Base-by-base conservation (phyloP, 1,140 invertebrate genomes). In the Euura saliciscinereae region DNA sequence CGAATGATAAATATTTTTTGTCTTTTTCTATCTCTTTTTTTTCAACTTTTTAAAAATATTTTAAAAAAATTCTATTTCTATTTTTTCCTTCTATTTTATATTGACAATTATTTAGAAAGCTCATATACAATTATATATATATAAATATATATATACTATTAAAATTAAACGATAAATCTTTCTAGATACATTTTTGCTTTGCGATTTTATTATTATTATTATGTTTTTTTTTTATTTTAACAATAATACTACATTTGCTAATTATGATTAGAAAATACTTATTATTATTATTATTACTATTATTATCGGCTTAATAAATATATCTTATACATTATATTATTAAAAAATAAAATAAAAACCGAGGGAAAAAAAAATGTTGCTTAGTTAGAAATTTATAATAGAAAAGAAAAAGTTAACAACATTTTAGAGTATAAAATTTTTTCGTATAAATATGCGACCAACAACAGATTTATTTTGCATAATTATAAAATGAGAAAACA, bases 161-260 rank as follows among this genome's bases (percentile, higher is more conserved):
- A 84, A 79, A 78, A 83, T 80, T 78, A 81, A 81, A 83, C 76
- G 73, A 83, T 85, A 83, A n/a, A 85, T 83, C 85, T 86, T 87
- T 87, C 84, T 86, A 86, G 83, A 85, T 84, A 80, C 75, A 28
- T 28, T 79, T 84, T 69, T 82, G 46, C 46, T 51, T 51, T 51
- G 46, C 46, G 46, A 51, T 51, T 51, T 51, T 51, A 8, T 8
- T 51, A 51, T 51, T 51, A 51, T 51, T 8, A 7, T 8, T n/a
- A 51, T n/a, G 7, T 81, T 82, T 77, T 77, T 79, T 80, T 66
- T 75, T 8, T 51, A 7, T n/a, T 51, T 51, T 51, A 51, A 51
- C 7, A 51, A 51, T 51, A 51, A 8, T 51, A 51, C n/a, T 51
- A 51, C 2, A 28, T 28, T 28, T 28, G 28, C 28, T 28, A 28